Percentiles rank a stretch among this genome's conserved stretches.
These are phyloP conservation scores for Pseudochirops corinnae DNA, from an alignment of 2,797 vertebrate species.

Conservation along the genomic window DNA sequence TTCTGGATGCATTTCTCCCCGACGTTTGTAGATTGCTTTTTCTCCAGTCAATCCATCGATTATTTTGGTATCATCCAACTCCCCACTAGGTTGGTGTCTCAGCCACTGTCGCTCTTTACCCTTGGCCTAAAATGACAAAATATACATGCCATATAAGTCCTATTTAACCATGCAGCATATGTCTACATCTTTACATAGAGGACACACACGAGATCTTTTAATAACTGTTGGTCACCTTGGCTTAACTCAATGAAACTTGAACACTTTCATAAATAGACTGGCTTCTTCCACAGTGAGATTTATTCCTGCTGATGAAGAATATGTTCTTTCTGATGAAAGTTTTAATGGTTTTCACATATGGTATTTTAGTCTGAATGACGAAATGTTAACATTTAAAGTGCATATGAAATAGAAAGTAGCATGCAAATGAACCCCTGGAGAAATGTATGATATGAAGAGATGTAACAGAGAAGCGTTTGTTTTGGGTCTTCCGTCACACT, in stretches of 20 bases:
- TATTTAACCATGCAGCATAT: conserved; percentile 10
- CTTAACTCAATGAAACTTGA: background rate
- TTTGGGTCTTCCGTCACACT: background rate
- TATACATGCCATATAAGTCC: background rate
- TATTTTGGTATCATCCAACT: conserved; percentile 97
- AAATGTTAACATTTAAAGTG: conserved; percentile 48
- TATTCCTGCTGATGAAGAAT: conserved; percentile 48
- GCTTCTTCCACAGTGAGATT: conserved; percentile 28
- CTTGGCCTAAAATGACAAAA: conserved; percentile 90
- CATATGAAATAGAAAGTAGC: conserved; percentile 41
- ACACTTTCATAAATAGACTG: background rate
- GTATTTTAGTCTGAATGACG: conserved; percentile 1
- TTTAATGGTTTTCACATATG: conserved; percentile 57
- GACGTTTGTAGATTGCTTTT: conserved; percentile 96
- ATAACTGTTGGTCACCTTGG: conserved; percentile 13
- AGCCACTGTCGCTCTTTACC: conserved; percentile 98
- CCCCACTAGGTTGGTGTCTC: conserved; percentile 94
- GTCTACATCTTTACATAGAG: background rate
- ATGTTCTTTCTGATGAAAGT: conserved; percentile 30
- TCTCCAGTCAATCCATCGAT: conserved; percentile 97
- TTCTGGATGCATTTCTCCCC: conserved; percentile 95
- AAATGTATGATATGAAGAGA: conserved; percentile 38
- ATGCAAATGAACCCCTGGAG: conserved; percentile 43
- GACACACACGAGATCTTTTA: conserved; percentile 37
- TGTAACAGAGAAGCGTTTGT: conserved; percentile 14